A percentile compares a stretch with the other conserved stretches of the same genome.
Conservation (phyloP, 37 sponge, comb jelly and placozoan species). For the Mnemiopsis leidyi region DNA sequence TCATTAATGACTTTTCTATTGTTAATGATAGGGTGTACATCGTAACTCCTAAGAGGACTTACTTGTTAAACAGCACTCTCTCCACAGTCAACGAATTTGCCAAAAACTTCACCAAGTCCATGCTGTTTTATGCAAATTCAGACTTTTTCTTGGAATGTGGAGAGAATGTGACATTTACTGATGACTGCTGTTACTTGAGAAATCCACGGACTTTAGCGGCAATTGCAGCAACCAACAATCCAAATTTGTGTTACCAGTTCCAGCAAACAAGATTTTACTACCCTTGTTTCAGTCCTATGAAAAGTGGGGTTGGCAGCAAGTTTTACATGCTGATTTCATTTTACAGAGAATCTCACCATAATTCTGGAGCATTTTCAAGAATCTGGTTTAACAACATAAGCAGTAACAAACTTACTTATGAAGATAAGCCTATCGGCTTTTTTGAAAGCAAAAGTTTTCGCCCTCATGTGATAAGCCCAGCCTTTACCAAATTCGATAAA, state of each 20-base stretch:
- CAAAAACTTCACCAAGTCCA: neutral
- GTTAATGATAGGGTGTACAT: neutral
- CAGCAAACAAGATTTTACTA: neutral
- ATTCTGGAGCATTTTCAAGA: neutral
- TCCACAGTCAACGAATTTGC: neutral
- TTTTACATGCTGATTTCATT: neutral
- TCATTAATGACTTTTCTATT: neutral
- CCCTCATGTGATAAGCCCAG: neutral
- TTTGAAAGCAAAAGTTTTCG: neutral
- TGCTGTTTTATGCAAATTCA: neutral
- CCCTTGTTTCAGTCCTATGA: neutral
- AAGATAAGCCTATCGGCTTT: neutral
- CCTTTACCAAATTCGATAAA: neutral
- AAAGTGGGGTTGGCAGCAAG: neutral
- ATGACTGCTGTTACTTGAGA: neutral
- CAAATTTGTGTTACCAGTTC: neutral
- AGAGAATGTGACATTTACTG: neutral
- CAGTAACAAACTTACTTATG: neutral
- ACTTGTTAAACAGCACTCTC: neutral
- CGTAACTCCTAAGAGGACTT: neutral
- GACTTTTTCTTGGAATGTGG: neutral
- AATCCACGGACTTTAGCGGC: neutral
- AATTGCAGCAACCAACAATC: neutral
- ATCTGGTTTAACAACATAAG: neutral
- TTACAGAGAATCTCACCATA: neutral